Base-by-base conservation (phyloP, 1,140 invertebrate species). In the Drosophila lowei region DNA sequence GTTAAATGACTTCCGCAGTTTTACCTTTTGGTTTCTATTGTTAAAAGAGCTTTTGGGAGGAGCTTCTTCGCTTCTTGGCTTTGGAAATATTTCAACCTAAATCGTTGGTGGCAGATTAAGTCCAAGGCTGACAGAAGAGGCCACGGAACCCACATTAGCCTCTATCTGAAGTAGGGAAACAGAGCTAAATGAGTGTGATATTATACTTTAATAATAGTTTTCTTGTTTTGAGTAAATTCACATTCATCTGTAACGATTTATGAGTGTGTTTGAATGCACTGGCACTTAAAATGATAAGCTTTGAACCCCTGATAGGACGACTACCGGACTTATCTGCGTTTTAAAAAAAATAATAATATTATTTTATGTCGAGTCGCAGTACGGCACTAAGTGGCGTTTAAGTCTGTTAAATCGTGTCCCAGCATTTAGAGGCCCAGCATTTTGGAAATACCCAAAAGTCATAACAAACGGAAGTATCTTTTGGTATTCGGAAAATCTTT, bases 1-100 rank as follows among this genome's bases (percentile, higher is more conserved):
- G 77, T 81, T 78, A 81, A 86, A 86, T 88, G 70, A 86, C 83
- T 77, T 86, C 83, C 81, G 83, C 62, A 75, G 53, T 65, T 73
- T 76, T 76, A 76, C 57, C 72, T 76, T 38, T 13, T 13, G 34
- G 34, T 38, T 38, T 38, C 34, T 4, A 38, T 38, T 38, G 34
- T 38, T 38, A 38, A 38, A 38, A 38, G 18, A n/a, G 11, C 46
- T 58, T 55, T 62, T 57, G 47, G 28, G 23, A 52, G 70, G 23
- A 52, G 63, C 56, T 74, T 48, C 48, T 54, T 18, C 1, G 18
- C 18, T 74, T 48, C 48, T 54, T 60, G 42, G n/a, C 63, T 73
- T 80, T 66, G 56, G 48, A 57, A 64, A 47, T 48, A 53, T 28
- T 43, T 58, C 54, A 65, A 42, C 63, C 46, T 50, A 65, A 76